Evolutionary conservation across 2,888 invertebrate species (phyloP).

Genomic region (Drosophila percnosoma): DNA sequence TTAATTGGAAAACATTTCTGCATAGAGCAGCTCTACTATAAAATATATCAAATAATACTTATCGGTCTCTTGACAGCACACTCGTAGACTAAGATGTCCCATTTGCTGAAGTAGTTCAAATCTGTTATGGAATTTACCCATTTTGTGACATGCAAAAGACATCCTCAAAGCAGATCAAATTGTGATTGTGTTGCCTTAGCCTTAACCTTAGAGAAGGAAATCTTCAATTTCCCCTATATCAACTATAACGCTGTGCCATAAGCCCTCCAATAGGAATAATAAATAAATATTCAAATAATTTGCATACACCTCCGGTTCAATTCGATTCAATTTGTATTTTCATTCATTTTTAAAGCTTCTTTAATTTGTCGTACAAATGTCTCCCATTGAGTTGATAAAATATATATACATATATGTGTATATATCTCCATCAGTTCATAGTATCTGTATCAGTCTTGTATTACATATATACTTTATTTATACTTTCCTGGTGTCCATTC

Average conservation of each 20-base stretch:
- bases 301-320: background rate
- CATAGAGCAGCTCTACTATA: background rate
- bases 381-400: background rate
- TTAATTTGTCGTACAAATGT: background rate
- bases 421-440: background rate
- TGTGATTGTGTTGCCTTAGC: background rate
- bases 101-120: too few relatives aligned
- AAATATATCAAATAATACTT: background rate
- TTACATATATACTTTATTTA: background rate
- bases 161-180: too few relatives aligned
- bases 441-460: background rate
- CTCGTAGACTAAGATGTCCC: too few relatives aligned
- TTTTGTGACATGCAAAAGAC: background rate
- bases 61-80: too few relatives aligned
- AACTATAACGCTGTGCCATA: background rate
- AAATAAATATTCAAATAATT: background rate
- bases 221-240: background rate
- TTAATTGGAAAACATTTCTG: constrained; percentile 23
- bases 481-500: constrained; percentile 1
- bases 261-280: background rate
- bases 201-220: background rate
- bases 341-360: background rate
- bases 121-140: too few relatives aligned
- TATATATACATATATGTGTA: too few relatives aligned
- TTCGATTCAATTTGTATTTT: background rate